Percentiles rank a stretch among this genome's conserved stretches.
These are phyloP conservation scores for Drosophila lacertosa DNA, from an alignment of 1,140 invertebrate genomes.

Conservation along the genomic window DNA sequence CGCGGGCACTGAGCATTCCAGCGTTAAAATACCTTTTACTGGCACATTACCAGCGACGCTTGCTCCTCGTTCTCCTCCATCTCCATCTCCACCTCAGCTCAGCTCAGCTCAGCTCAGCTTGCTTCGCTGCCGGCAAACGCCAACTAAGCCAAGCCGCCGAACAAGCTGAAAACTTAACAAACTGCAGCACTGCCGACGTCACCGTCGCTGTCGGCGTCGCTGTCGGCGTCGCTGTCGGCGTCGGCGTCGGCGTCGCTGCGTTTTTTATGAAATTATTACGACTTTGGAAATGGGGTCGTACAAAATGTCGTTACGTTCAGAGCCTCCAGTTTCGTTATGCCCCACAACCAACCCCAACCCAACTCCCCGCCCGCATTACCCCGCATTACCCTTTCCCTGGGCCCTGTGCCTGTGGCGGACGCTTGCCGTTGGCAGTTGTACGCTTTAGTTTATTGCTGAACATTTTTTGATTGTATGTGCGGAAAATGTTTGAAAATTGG, in stretches of 20 bases:
- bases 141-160: slow-evolving; percentile 15
- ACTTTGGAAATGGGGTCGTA: slow-evolving; percentile 77
- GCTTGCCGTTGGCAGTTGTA: slow-evolving; percentile 1
- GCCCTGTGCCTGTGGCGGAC: not conserved
- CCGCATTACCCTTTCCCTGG: not conserved
- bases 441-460: slow-evolving; percentile 71
- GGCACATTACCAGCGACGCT: slow-evolving; percentile 67
- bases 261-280: slow-evolving; percentile 82
- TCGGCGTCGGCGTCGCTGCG: slow-evolving; percentile 57
- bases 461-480: slow-evolving; percentile 62
- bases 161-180: not conserved
- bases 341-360: not conserved
- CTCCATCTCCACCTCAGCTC: not conserved
- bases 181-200: slow-evolving; percentile 51
- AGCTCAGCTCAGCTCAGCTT: not conserved
- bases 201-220: slow-evolving; percentile 46
- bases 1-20: slow-evolving; percentile 51
- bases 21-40: slow-evolving; percentile 81
- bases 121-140: not conserved
- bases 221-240: too few species aligned
- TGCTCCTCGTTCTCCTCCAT: slow-evolving; percentile 3
- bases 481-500: slow-evolving; percentile 58
- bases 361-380: not conserved
- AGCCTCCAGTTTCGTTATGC: slow-evolving; percentile 29
- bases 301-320: slow-evolving; percentile 75